Evolutionary conservation across 2,797 vertebrate genomes (phyloP).

Genomic region (Scolopax bukidnonensis): DNA sequence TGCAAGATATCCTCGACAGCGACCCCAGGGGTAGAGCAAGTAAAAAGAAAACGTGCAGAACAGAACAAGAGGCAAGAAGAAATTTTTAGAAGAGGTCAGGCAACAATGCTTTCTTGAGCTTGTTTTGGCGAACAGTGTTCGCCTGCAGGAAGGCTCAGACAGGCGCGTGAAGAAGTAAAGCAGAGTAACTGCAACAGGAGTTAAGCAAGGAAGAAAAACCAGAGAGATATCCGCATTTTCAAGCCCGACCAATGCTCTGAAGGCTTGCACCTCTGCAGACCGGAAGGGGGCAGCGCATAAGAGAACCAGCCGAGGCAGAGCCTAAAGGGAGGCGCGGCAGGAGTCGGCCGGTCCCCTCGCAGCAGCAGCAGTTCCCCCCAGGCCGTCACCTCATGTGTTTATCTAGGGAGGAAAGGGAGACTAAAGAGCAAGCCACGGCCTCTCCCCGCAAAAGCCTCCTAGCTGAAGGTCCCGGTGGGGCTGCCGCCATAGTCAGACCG

Average conservation of each 20-base stretch:
- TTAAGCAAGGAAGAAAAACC: rapidly evolving
- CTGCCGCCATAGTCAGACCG: rapidly evolving
- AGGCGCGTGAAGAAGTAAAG: rapidly evolving
- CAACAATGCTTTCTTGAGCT: background rate
- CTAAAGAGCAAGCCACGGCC: rapidly evolving
- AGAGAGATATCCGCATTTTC: rapidly evolving
- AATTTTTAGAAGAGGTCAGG: rapidly evolving
- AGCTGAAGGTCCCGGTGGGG: rapidly evolving
- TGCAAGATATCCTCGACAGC: background rate
- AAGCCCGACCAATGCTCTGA: background rate
- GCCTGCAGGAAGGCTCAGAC: background rate
- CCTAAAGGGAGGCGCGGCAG: background rate
- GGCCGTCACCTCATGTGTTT: rapidly evolving
- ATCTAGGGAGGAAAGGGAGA: rapidly evolving
- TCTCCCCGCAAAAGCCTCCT: rapidly evolving
- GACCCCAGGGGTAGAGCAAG: rapidly evolving
- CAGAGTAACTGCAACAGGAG: rapidly evolving
- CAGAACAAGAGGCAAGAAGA: rapidly evolving
- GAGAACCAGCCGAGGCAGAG: background rate
- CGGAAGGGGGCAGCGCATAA: background rate
- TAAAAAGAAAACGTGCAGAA: background rate
- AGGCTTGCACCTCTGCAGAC: background rate
- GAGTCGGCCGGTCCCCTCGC: rapidly evolving
- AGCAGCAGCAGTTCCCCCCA: rapidly evolving
- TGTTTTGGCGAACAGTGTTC: too few relatives aligned